A percentile compares a stretch with the other conserved stretches of the same genome.
These are phyloP conservation scores for Dicycla oo DNA, from an alignment of 2,888 invertebrate species.

Conservation along the genomic window DNA sequence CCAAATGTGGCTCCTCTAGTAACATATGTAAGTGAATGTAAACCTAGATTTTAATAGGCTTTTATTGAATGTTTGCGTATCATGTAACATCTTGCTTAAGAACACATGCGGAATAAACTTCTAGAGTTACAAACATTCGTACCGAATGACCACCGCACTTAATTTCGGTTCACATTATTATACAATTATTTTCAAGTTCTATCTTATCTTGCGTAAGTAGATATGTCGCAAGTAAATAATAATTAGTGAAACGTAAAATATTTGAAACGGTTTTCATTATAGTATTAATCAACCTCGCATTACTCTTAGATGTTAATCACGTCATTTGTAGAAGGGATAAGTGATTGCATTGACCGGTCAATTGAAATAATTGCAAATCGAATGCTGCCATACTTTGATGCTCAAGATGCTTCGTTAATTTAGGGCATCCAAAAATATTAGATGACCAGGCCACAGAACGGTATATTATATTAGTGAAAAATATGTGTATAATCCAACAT, in stretches of 20 bases:
- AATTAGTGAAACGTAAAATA: neutral
- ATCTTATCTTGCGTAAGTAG: neutral
- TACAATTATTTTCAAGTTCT: neutral
- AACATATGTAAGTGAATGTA: neutral
- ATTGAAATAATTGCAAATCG: neutral
- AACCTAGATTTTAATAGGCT: no score
- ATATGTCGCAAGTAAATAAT: neutral
- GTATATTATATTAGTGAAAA: neutral
- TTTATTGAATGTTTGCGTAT: neutral
- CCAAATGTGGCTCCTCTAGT: neutral
- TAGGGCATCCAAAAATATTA: neutral
- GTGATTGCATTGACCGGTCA: neutral
- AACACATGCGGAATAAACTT: neutral
- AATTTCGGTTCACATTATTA: neutral
- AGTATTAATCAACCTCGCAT: neutral
- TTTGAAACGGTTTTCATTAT: neutral
- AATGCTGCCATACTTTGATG: neutral
- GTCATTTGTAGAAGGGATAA: neutral
- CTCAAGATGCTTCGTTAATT: neutral
- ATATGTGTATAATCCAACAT: neutral
- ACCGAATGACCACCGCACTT: neutral
- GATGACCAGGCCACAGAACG: neutral
- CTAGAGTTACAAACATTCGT: neutral
- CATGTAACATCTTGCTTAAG: neutral
- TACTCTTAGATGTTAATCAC: neutral